phyloP scores from a whole-genome alignment of 2,113 vertebrate genomes.

The Heterochromis multidens region DNA sequence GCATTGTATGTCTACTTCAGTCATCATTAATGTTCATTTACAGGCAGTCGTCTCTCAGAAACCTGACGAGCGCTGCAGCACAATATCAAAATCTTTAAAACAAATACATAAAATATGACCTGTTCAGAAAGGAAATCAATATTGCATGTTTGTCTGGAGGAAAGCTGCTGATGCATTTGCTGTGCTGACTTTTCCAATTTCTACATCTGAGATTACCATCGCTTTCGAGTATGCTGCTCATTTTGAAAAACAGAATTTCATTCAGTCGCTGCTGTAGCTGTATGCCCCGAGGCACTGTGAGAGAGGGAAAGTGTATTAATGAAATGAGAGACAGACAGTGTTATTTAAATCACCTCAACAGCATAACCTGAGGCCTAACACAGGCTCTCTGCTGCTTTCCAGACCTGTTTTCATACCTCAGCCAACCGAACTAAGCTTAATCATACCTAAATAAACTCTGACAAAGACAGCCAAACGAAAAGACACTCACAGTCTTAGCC shows the following conservation, averaged over 20 bases:
- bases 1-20: background rate
- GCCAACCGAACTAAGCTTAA: conserved; percentile 32
- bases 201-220: conserved; percentile 73
- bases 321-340: conserved; percentile 70
- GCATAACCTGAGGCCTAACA: conserved; percentile 59
- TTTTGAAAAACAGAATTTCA: conserved; percentile 71
- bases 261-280: conserved; percentile 56
- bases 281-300: conserved; percentile 57
- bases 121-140: conserved; percentile 63
- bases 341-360: conserved; percentile 73
- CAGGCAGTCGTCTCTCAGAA: background rate
- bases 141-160: conserved; percentile 71
- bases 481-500: background rate
- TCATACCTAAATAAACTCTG: conserved; percentile 25
- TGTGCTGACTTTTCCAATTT: conserved; percentile 72
- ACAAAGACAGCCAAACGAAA: background rate
- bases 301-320: conserved; percentile 65
- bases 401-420: conserved; percentile 52
- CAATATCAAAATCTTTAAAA: conserved; percentile 61
- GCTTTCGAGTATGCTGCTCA: conserved; percentile 64
- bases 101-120: conserved; percentile 73
- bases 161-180: conserved; percentile 67
- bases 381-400: conserved; percentile 34
- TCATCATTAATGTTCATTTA: conserved; percentile 46
- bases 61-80: conserved; percentile 14